A percentile compares a stretch with the other conserved stretches of the same genome.
These are phyloP conservation scores for Enteromius fasciolatus DNA, from an alignment of 2,797 vertebrate genomes.

Conservation along the genomic window DNA sequence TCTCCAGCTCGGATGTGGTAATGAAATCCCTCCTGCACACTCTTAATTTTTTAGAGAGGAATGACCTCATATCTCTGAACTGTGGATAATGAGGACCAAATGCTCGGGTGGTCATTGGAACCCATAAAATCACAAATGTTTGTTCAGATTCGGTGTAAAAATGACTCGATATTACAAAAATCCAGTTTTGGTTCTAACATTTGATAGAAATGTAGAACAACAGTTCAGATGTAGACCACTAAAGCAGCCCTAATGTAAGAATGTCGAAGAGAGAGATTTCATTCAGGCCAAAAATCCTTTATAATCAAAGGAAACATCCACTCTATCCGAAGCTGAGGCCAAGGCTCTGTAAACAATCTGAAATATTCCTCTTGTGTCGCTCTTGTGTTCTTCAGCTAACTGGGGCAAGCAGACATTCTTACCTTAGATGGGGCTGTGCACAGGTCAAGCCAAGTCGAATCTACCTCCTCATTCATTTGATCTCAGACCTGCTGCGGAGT, in stretches of 20 bases:
- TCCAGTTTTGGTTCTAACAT: conserved; percentile 25
- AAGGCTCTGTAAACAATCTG: conserved; percentile 49
- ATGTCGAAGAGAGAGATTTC: not conserved
- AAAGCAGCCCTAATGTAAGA: not conserved
- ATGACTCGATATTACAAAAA: conserved; percentile 50
- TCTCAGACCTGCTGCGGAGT: conserved; percentile 8
- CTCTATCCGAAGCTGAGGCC: conserved; percentile 11
- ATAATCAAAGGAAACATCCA: conserved; percentile 40
- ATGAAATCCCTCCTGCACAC: conserved; percentile 36
- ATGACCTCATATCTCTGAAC: conserved; percentile 72
- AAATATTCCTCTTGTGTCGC: conserved; percentile 47
- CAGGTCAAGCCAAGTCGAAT: conserved; percentile 41
- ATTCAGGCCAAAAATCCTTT: conserved; percentile 3
- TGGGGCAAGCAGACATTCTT: conserved; percentile 50
- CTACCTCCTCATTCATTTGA: conserved; percentile 25
- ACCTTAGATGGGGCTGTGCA: conserved; percentile 58
- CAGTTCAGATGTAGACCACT: not conserved
- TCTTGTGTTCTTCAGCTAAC: conserved; percentile 47
- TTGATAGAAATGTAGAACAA: conserved; percentile 10
- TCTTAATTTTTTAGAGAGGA: conserved; percentile 62
- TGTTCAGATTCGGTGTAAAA: conserved; percentile 50
- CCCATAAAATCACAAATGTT: conserved; percentile 67
- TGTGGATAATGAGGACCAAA: conserved; percentile 73
- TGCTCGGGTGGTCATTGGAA: conserved; percentile 63
- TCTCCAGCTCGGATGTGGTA: not conserved